These are phyloP conservation scores for Florisuga fusca DNA, from an alignment of 2,797 vertebrate genomes.

Conservation along the genomic window DNA sequence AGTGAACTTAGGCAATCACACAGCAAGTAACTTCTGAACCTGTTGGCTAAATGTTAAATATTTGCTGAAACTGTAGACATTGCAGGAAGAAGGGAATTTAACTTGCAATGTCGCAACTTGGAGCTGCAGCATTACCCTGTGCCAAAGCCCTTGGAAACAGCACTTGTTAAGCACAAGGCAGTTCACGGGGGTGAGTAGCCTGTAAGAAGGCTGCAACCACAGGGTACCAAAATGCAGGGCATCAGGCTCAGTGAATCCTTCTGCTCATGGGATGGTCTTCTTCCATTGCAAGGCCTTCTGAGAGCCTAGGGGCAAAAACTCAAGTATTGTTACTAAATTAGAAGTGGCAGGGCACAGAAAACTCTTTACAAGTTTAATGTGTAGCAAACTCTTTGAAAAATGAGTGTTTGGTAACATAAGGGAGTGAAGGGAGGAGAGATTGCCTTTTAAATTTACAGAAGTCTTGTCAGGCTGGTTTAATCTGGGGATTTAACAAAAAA, in stretches of 20 bases:
- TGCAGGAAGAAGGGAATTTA: neutral
- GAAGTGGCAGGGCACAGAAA: neutral
- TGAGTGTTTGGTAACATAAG: neutral
- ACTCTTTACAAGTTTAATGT: neutral
- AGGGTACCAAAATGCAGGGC: neutral
- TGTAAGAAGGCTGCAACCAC: neutral
- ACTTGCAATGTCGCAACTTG: neutral
- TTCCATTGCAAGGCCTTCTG: neutral
- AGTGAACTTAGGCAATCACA: neutral
- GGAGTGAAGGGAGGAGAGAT: neutral
- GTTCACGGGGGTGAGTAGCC: neutral
- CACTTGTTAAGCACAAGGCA: neutral
- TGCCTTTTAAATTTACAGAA: conserved; percentile 6
- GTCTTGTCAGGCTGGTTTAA: neutral
- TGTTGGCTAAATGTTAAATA: neutral
- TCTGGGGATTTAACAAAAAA: neutral
- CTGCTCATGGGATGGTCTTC: neutral
- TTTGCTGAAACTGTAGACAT: neutral
- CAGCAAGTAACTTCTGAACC: neutral
- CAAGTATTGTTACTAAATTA: neutral
- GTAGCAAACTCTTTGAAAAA: neutral
- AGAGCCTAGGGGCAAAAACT: neutral
- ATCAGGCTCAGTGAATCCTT: neutral
- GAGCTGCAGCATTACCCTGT: neutral
- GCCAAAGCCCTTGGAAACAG: accelerated